Evolutionary conservation across 2,888 invertebrate genomes (phyloP).

Genomic region (Acholoe squamosa): DNA sequence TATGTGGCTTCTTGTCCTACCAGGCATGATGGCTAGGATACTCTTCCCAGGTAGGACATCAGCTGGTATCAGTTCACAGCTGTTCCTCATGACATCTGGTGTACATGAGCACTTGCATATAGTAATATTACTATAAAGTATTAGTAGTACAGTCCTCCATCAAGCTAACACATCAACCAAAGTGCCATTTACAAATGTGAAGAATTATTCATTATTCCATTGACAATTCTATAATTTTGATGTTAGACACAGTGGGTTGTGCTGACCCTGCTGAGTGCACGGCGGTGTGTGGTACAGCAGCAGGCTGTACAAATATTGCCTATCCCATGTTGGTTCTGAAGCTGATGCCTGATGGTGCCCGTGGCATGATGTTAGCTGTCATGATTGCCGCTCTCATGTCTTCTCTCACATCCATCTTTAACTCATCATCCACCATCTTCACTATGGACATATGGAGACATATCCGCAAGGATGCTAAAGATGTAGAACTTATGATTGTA

Average conservation of each 20-base stretch:
- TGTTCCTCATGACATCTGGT: too few relatives aligned
- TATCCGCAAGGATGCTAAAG: slow-evolving; percentile 76
- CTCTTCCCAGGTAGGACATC: slow-evolving; percentile 81
- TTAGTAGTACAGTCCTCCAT: too few relatives aligned
- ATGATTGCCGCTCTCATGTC: slow-evolving; percentile 86
- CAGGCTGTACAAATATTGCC: slow-evolving; percentile 85
- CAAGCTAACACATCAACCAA: too few relatives aligned
- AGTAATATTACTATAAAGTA: too few relatives aligned
- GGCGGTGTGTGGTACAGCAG: slow-evolving; percentile 83
- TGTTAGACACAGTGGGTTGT: slow-evolving; percentile 84
- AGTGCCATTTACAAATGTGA: too few relatives aligned
- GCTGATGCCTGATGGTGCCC: slow-evolving; percentile 72
- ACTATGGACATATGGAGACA: slow-evolving; percentile 85
- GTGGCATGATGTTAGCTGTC: slow-evolving; percentile 84
- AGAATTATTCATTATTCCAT: not conserved
- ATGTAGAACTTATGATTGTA: slow-evolving; percentile 82
- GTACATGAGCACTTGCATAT: too few relatives aligned
- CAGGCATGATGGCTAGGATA: slow-evolving; percentile 84
- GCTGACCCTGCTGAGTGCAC: slow-evolving; percentile 84
- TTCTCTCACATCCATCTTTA: slow-evolving; percentile 85
- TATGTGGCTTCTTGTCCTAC: slow-evolving; percentile 78
- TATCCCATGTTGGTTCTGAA: slow-evolving; percentile 84
- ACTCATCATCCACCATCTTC: slow-evolving; percentile 85
- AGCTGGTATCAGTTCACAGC: too few relatives aligned
- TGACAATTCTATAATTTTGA: not conserved